phyloP scores from a whole-genome alignment of 2,113 vertebrate species.

The Amphiprion ocellaris region DNA sequence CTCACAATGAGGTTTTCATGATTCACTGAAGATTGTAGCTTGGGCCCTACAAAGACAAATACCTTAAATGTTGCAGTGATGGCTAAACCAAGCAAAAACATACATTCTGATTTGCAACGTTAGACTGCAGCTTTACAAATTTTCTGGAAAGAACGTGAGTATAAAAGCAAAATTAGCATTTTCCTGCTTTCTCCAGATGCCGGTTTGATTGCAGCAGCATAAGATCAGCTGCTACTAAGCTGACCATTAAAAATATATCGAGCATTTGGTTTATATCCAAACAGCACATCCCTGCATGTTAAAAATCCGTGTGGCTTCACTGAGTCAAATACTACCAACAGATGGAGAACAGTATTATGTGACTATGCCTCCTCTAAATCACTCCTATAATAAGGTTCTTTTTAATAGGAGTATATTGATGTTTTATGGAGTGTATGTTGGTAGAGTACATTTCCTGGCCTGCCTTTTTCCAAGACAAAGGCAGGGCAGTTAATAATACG shows the following conservation, averaged over 20 bases:
- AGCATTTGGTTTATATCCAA: slow-evolving; percentile 33
- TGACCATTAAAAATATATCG: slow-evolving; percentile 40
- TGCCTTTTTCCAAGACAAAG: background rate
- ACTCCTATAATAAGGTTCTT: slow-evolving; percentile 28
- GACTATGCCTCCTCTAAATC: slow-evolving; percentile 34
- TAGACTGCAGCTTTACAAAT: background rate
- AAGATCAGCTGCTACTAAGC: slow-evolving; percentile 63
- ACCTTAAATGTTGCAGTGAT: background rate
- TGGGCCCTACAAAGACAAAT: background rate
- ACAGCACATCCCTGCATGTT: slow-evolving; percentile 15
- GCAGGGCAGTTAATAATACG: background rate
- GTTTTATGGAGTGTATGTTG: slow-evolving; percentile 35
- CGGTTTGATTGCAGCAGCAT: slow-evolving; percentile 37
- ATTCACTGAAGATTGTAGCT: slow-evolving; percentile 3
- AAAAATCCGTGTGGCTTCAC: slow-evolving; percentile 19
- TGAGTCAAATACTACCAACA: slow-evolving; percentile 32
- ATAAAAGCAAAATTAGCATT: slow-evolving; percentile 20
- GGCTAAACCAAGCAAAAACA: background rate
- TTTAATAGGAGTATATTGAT: slow-evolving; percentile 26
- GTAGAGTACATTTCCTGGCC: background rate
- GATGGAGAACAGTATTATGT: slow-evolving; percentile 33
- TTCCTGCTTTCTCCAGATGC: slow-evolving; percentile 33
- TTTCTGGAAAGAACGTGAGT: background rate
- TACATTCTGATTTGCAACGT: slow-evolving; percentile 9
- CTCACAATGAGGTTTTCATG: background rate